These are phyloP conservation scores for Lasioglossum baleicum DNA, from an alignment of 1,140 invertebrate genomes.

Conservation along the genomic window DNA sequence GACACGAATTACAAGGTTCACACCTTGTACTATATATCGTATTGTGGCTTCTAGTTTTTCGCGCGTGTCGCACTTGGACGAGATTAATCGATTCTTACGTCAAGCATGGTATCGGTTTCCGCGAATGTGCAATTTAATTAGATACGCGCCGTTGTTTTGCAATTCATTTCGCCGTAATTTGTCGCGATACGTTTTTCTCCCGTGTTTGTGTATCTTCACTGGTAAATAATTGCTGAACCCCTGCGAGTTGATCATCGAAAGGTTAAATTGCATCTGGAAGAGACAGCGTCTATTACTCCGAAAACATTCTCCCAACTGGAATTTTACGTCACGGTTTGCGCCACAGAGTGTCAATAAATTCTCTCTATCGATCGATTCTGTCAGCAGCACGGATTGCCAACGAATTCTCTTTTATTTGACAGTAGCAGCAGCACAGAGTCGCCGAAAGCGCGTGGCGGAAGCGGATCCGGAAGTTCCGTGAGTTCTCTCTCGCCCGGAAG, in stretches of 20 bases:
- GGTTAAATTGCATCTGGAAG: background rate
- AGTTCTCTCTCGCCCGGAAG: conserved; percentile 74
- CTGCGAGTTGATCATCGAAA: background rate
- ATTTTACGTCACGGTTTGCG: no score
- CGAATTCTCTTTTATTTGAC: background rate
- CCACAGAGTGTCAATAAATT: no score
- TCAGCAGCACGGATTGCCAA: background rate
- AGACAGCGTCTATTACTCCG: no score
- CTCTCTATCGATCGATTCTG: no score
- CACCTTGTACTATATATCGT: no score
- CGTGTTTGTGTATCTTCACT: background rate
- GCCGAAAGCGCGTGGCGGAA: conserved; percentile 75
- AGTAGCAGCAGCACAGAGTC: conserved; percentile 78
- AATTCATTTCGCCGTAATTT: background rate
- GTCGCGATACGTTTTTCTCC: background rate
- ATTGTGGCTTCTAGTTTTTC: no score
- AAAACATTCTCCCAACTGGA: no score
- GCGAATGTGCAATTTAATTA: background rate
- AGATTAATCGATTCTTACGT: background rate
- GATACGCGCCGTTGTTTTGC: background rate
- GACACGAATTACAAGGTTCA: background rate
- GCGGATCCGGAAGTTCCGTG: conserved; percentile 57
- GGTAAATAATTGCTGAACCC: background rate
- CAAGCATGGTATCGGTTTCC: background rate
- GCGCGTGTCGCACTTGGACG: background rate